phyloP scores from a whole-genome alignment of 1,140 invertebrate species.

The Drosophila jambulina region DNA sequence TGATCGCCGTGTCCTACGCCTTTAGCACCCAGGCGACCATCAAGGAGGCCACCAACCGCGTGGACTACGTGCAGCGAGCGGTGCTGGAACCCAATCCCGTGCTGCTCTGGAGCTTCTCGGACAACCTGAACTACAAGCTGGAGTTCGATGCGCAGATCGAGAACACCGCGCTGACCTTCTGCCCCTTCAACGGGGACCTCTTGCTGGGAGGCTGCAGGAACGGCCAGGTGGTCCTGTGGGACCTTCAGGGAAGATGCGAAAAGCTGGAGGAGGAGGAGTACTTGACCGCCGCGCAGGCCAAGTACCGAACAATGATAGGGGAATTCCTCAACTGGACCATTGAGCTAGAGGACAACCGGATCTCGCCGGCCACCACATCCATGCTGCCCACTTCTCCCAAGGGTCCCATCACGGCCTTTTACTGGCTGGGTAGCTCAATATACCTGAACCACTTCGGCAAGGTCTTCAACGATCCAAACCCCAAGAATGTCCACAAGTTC shows the following conservation, averaged over 20 bases:
- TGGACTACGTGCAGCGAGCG: constrained; percentile 85
- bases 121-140: constrained; percentile 89
- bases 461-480: constrained; percentile 80
- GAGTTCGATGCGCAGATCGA: constrained; percentile 89
- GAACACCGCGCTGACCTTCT: constrained; percentile 88
- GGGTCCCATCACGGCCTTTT: constrained; percentile 87
- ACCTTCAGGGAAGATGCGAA: constrained; percentile 89
- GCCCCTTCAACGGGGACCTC: constrained; percentile 89
- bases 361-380: constrained; percentile 88
- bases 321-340: constrained; percentile 90
- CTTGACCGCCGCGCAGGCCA: constrained; percentile 88
- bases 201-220: constrained; percentile 90
- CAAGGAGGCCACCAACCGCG: constrained; percentile 36
- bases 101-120: constrained; percentile 90
- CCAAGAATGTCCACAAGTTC: constrained; percentile 86
- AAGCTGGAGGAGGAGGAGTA: constrained; percentile 87
- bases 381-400: constrained; percentile 88
- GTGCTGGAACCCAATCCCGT: constrained; percentile 87
- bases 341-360: constrained; percentile 86
- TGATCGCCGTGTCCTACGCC: constrained; percentile 88
- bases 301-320: constrained; percentile 87
- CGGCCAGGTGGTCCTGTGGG: constrained; percentile 91
- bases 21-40: constrained; percentile 74
- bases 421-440: constrained; percentile 88
- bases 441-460: constrained; percentile 87